A percentile compares a stretch with the other conserved stretches of the same genome.
Evolutionary conservation across 92 coral and sea anemone species (phyloP).

Genomic region (Blastomussa wellsi): DNA sequence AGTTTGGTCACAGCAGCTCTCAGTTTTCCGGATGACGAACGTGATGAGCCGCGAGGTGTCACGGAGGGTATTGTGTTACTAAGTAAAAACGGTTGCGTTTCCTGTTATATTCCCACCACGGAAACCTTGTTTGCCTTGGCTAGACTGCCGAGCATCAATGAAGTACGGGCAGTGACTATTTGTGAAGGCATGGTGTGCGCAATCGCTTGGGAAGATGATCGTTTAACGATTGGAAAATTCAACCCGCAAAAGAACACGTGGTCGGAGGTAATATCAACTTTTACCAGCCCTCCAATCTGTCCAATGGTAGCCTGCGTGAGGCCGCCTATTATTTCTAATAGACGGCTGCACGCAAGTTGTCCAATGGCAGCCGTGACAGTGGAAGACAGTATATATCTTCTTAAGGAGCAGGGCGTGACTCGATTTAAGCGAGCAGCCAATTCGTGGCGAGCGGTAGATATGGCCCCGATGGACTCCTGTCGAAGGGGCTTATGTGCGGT

Average conservation of each 20-base stretch:
- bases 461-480: slow-evolving; percentile 21
- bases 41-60: slow-evolving; percentile 49
- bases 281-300: neutral
- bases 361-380: slow-evolving; percentile 26
- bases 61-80: slow-evolving; percentile 39
- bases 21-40: slow-evolving; percentile 17
- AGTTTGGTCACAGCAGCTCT: slow-evolving; percentile 18
- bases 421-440: slow-evolving; percentile 12
- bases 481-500: slow-evolving; percentile 39
- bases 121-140: slow-evolving; percentile 23
- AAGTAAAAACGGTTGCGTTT: slow-evolving; percentile 26
- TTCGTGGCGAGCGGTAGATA: neutral
- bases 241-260: slow-evolving; percentile 22
- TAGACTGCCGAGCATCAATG: slow-evolving; percentile 36
- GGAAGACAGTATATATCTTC: slow-evolving; percentile 2
- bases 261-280: neutral
- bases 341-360: too few relatives aligned
- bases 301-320: too few relatives aligned
- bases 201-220: slow-evolving; percentile 30
- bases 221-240: slow-evolving; percentile 35
- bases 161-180: slow-evolving; percentile 22
- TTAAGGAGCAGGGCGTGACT: slow-evolving; percentile 6
- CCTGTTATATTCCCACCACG: slow-evolving; percentile 10
- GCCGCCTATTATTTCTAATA: too few relatives aligned
- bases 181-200: slow-evolving; percentile 34